Evolutionary conservation across 2,888 invertebrate genomes (phyloP), one percentile per base, ranked within the genome.

Genomic region (Epicampocera succincta): DNA sequence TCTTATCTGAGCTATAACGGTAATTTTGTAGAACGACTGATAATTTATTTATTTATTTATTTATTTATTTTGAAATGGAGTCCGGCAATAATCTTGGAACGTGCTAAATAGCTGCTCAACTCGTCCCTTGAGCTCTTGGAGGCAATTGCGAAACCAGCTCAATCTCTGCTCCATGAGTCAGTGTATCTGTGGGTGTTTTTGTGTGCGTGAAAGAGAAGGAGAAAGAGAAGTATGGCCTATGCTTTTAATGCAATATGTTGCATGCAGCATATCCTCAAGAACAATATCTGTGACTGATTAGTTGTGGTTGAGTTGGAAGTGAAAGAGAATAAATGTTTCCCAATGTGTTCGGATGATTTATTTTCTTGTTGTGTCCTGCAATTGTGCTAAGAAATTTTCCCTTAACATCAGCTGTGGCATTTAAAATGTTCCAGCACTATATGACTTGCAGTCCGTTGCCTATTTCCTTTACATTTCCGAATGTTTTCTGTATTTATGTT

Each of bases 241-340:
- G n/a, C 4, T 40, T 21, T 13, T 58, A 38, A 21, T 44, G 17
- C 21, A 65, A 65, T 58, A 54, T 68, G 56, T 65, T 46, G 42
- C 40, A 60, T 58, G 1, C 11, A 74, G 69, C 65, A 52, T 50
- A 68, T 60, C 38, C 52, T 78, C 11, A 38, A 60, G 3, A 72
- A 58, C 42, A 72, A 58, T 65, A 72, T 50, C 25, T 69, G 63
- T 52, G 46, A 65, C 69, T 74, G 71, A 78, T 82, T 82, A 78
- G 65, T 77, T 65, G 52, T 44, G 44, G 38, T 42, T 74, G 56
- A 38, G 11, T n/a, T n/a, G 11, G 12, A 13, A 38, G 9, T 33
- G 33, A 3, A 33, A 9, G 33, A 9, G 12, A 11, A 42, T 50
- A 66, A 42, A 48, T 29, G 21, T 33, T 5, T 15, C 2, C 63